Percentiles rank a stretch among this genome's conserved stretches.
These are phyloP conservation scores for Chrysina gloriosa DNA, from an alignment of 2,888 invertebrate genomes.

Conservation along the genomic window DNA sequence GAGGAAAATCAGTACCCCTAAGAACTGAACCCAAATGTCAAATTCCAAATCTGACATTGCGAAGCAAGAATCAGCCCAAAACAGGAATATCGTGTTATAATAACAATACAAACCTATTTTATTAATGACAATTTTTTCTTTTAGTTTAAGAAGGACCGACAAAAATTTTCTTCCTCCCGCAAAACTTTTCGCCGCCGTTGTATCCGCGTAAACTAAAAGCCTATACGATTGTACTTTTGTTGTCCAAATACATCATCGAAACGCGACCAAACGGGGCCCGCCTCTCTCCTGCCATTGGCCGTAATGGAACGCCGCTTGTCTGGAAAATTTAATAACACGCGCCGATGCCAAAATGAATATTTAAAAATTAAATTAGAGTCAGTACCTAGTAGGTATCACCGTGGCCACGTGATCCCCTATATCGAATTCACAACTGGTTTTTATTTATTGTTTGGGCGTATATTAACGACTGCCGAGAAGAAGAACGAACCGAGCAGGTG, in stretches of 20 bases:
- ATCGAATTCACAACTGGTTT: slow-evolving; percentile 52
- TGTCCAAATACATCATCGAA: slow-evolving; percentile 9
- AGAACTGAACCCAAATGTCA: no score
- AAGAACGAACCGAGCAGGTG: background rate
- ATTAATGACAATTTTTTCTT: no score
- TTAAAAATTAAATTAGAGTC: slow-evolving; percentile 52
- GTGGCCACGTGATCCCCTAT: slow-evolving; percentile 47
- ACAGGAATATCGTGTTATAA: no score
- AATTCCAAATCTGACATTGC: no score
- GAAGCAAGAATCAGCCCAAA: no score
- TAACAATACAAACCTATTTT: no score
- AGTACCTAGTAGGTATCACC: slow-evolving; percentile 34
- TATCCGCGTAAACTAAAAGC: background rate
- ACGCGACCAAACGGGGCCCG: background rate
- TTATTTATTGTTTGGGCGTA: slow-evolving; percentile 34
- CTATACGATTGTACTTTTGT: background rate
- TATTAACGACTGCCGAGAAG: slow-evolving; percentile 1
- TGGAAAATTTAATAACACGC: slow-evolving; percentile 52
- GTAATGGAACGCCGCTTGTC: slow-evolving; percentile 22
- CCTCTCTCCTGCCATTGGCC: background rate
- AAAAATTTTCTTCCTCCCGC: no score
- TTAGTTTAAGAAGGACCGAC: no score
- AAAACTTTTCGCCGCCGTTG: background rate
- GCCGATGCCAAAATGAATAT: slow-evolving; percentile 54
- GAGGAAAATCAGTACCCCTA: no score